Percentiles rank a stretch among this genome's conserved stretches.
phyloP scores from a whole-genome alignment of 2,888 invertebrate species.

The Ganaspis brasiliensis region DNA sequence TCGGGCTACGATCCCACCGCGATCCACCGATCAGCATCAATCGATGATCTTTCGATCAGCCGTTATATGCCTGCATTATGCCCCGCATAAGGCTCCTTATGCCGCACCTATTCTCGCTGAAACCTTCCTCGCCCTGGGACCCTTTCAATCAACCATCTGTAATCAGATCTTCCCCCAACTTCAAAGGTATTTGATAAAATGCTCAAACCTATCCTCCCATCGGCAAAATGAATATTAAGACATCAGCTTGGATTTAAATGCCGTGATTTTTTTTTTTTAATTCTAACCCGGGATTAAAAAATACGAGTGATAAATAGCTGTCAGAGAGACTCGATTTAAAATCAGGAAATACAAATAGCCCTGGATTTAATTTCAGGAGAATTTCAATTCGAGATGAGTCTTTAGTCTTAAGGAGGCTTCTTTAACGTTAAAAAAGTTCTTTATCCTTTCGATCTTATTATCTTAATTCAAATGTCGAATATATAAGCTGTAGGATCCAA shows the following conservation, averaged over 20 bases:
- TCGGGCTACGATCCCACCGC: conserved; percentile 50
- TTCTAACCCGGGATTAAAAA: not conserved
- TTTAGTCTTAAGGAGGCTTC: too few species aligned
- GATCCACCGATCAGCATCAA: conserved; percentile 74
- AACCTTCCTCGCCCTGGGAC: conserved; percentile 19
- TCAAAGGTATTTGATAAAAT: conserved; percentile 15
- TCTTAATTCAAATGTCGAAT: too few species aligned
- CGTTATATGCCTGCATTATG: conserved; percentile 74
- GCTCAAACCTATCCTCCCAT: conserved; percentile 8
- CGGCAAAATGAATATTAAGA: conserved; percentile 1
- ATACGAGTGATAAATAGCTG: too few species aligned
- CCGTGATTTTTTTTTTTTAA: too few species aligned
- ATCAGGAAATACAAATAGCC: too few species aligned
- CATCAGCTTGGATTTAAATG: conserved; percentile 1
- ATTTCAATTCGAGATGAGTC: too few species aligned
- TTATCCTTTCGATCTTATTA: too few species aligned
- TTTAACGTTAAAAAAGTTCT: too few species aligned
- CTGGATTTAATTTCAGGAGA: too few species aligned
- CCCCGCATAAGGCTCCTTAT: conserved; percentile 70
- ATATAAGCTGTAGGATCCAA: not conserved
- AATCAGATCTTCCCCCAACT: conserved; percentile 37
- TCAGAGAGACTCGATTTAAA: too few species aligned
- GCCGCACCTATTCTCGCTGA: conserved; percentile 50
- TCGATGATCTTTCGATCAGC: conserved; percentile 73
- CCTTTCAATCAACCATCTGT: conserved; percentile 21